These are phyloP conservation scores for Genyomyrus donnyi DNA, from an alignment of 2,113 vertebrate species.

Conservation along the genomic window DNA sequence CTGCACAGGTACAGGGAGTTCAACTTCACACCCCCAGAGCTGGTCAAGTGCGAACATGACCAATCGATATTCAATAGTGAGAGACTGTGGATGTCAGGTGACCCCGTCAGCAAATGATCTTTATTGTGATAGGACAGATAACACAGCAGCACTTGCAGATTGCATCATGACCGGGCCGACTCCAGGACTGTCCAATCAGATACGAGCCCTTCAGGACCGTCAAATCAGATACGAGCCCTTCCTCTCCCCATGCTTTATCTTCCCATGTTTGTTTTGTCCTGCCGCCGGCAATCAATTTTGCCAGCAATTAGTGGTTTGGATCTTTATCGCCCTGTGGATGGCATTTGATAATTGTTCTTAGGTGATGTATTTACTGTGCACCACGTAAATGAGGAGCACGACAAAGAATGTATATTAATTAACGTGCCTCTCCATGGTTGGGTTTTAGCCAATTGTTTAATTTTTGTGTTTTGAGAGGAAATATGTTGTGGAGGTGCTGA, in stretches of 20 bases:
- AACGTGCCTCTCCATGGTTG: background rate
- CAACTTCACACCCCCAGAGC: background rate
- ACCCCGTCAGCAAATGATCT: background rate
- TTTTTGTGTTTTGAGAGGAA: background rate
- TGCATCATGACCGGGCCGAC: background rate
- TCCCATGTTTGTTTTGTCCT: background rate
- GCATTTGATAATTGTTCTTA: background rate
- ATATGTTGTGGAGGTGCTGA: conserved; percentile 18
- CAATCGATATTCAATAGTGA: background rate
- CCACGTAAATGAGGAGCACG: background rate
- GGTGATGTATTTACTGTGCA: background rate
- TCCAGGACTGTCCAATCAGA: background rate
- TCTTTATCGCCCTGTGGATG: background rate
- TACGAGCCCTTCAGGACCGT: background rate
- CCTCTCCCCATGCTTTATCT: background rate
- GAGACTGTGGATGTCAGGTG: background rate
- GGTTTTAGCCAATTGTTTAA: background rate
- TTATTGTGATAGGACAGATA: background rate
- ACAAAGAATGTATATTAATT: background rate
- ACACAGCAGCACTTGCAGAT: background rate
- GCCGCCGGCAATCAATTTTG: background rate
- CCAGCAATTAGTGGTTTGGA: background rate
- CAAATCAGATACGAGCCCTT: background rate
- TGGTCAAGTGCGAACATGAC: background rate
- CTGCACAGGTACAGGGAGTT: background rate